Conservation (phyloP, 2,888 invertebrate species). For the Biston stratarius region DNA sequence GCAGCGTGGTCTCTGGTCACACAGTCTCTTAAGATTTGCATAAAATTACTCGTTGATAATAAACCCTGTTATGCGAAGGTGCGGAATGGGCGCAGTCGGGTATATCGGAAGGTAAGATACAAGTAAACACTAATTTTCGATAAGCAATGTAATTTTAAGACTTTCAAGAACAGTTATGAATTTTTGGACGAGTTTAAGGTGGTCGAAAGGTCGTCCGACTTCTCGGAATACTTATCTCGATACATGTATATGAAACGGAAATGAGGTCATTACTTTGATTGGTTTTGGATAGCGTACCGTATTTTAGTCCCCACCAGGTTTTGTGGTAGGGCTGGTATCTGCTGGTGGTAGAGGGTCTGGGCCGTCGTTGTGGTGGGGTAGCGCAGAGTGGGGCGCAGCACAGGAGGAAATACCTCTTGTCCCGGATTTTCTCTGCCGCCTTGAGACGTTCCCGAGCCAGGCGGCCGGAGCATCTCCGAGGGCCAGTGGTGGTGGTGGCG, state of each 20-base stretch:
- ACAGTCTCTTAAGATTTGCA: slow-evolving; percentile 33
- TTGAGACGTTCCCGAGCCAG: slow-evolving; percentile 77
- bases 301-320: slow-evolving; percentile 78
- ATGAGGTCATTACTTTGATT: slow-evolving; percentile 2
- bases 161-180: slow-evolving; percentile 34
- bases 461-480: slow-evolving; percentile 74
- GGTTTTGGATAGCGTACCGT: slow-evolving; percentile 62
- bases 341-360: slow-evolving; percentile 60
- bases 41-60: slow-evolving; percentile 36
- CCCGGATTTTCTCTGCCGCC: slow-evolving; percentile 79
- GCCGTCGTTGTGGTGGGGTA: slow-evolving; percentile 56
- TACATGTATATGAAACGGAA: slow-evolving; percentile 1
- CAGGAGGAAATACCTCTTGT: slow-evolving; percentile 74
- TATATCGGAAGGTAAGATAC: slow-evolving; percentile 10
- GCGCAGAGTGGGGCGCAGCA: slow-evolving; percentile 73
- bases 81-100: slow-evolving; percentile 24
- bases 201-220: slow-evolving; percentile 18
- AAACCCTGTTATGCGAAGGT: slow-evolving; percentile 32
- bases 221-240: slow-evolving; percentile 3
- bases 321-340: slow-evolving; percentile 79
- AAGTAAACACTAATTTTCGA: slow-evolving; percentile 34
- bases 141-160: slow-evolving; percentile 32
- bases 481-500: slow-evolving; percentile 47
- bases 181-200: slow-evolving; percentile 28
- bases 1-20: slow-evolving; percentile 4